Conservation (phyloP, 2,888 invertebrate genomes). For the Omphaloscelis lunosa region DNA sequence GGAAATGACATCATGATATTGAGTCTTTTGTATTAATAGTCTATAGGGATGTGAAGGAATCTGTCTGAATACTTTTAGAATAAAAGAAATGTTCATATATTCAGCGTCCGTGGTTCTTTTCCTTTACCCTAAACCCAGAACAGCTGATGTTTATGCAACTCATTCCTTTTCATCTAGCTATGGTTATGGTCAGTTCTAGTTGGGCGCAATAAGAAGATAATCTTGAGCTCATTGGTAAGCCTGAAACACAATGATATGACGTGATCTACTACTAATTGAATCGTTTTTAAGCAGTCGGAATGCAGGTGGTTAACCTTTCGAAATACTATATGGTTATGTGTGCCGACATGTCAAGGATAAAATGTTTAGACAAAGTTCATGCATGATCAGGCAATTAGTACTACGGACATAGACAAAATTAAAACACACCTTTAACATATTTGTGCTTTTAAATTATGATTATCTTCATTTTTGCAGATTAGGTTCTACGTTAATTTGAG, state of each 20-base stretch:
- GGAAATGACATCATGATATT: background rate
- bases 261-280: conserved; percentile 37
- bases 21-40: background rate
- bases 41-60: background rate
- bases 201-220: background rate
- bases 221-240: conserved; percentile 14
- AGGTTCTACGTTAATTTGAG: background rate
- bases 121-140: background rate
- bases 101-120: background rate
- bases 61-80: background rate
- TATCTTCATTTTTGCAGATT: background rate
- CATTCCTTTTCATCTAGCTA: background rate
- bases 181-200: background rate
- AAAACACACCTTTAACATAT: conserved; percentile 4
- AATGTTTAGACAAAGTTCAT: conserved; percentile 57
- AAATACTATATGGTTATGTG: conserved; percentile 53
- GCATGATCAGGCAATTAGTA: conserved; percentile 40
- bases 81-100: background rate
- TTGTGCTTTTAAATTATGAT: conserved; percentile 19
- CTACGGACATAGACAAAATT: conserved; percentile 37
- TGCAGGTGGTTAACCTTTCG: conserved; percentile 68
- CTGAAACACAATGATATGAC: conserved; percentile 19
- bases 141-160: background rate
- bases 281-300: conserved; percentile 47
- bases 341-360: conserved; percentile 69